Evolutionary conservation across 2,113 vertebrate genomes (phyloP).

Genomic region (Motacilla tschutschensis): DNA sequence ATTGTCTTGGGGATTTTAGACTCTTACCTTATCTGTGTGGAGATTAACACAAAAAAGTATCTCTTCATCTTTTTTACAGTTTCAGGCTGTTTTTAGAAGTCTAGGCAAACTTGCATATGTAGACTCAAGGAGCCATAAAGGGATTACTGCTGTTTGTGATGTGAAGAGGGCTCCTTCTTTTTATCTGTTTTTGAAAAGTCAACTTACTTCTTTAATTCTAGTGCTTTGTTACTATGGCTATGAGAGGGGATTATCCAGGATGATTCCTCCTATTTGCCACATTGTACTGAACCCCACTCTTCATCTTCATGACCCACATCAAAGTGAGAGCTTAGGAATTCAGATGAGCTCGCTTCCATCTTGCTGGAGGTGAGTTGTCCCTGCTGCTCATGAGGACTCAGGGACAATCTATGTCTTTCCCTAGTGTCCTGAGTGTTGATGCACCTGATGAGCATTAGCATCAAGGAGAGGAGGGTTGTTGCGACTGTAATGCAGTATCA

Average conservation of each 20-base stretch:
- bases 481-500: rapidly evolving
- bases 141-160: background rate
- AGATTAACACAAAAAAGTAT: background rate
- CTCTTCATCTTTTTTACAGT: background rate
- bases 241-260: background rate
- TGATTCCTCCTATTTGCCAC: background rate
- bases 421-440: rapidly evolving
- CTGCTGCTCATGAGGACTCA: rapidly evolving
- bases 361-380: background rate
- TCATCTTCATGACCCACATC: rapidly evolving
- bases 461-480: background rate
- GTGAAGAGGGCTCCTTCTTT: background rate
- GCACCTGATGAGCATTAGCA: background rate
- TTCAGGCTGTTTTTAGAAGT: background rate
- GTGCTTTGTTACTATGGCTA: background rate
- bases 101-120: background rate
- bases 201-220: background rate
- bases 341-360: background rate
- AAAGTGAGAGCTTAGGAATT: rapidly evolving
- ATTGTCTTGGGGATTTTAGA: background rate
- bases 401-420: background rate
- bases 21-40: background rate
- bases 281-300: background rate
- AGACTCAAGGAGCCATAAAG: background rate
- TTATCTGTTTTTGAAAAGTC: background rate